These are phyloP conservation scores for Setipinna tenuifilis DNA, from an alignment of 2,797 vertebrate species.

Conservation along the genomic window DNA sequence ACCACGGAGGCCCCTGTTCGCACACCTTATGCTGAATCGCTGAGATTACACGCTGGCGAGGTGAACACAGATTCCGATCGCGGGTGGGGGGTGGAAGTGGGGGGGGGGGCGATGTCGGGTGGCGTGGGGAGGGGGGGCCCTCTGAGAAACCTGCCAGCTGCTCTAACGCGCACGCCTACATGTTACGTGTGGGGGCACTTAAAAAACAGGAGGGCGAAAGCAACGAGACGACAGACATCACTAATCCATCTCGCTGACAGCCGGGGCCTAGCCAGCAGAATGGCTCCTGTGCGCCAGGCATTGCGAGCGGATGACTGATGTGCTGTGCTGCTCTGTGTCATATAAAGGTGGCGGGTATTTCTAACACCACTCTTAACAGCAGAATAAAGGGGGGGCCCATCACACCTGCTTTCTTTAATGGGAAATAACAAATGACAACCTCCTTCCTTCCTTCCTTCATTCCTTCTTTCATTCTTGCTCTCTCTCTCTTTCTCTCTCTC, in stretches of 20 bases:
- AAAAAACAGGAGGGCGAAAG: neutral
- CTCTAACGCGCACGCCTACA: conserved; percentile 22
- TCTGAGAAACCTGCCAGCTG: conserved; percentile 21
- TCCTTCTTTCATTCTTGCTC: too few species aligned
- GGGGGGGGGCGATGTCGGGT: too few species aligned
- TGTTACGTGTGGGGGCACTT: conserved; percentile 14
- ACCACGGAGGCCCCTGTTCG: conserved; percentile 45
- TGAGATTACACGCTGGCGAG: conserved; percentile 26
- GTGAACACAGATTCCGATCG: neutral
- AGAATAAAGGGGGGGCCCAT: conserved; percentile 53
- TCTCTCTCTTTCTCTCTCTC: neutral
- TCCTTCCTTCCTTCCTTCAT: conserved; percentile 48
- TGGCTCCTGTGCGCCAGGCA: neutral
- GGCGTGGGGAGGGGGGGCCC: too few species aligned
- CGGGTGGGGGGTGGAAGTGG: too few species aligned
- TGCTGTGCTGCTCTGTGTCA: neutral
- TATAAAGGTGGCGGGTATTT: neutral
- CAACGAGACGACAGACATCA: neutral
- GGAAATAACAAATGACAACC: conserved; percentile 75
- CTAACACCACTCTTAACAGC: neutral
- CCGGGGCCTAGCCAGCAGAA: neutral
- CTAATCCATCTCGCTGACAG: conserved; percentile 15
- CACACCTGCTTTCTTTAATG: conserved; percentile 70
- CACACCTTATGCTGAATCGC: conserved; percentile 23
- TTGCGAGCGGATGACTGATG: neutral